A percentile compares a stretch with the other conserved stretches of the same genome.
Evolutionary conservation across 2,113 vertebrate species (phyloP).

Genomic region (Dicerorhinus sumatrensis): DNA sequence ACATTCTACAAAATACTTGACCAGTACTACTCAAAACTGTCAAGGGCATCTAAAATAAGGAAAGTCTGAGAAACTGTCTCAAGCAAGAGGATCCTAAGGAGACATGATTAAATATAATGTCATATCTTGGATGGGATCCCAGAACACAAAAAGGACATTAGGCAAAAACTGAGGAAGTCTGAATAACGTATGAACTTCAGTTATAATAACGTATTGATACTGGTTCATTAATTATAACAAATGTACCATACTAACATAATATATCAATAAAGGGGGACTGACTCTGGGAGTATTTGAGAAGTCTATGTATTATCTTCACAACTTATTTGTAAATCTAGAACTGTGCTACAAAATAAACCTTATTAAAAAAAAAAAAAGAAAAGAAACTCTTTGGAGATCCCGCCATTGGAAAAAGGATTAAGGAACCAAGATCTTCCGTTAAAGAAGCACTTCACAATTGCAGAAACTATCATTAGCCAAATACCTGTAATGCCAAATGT

Average conservation of each 20-base stretch:
- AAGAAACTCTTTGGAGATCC: not conserved
- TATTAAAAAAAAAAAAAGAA: not conserved
- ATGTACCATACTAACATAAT: not conserved
- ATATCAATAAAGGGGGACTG: not conserved
- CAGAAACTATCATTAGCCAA: not conserved
- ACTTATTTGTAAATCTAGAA: not conserved
- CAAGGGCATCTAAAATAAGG: not conserved
- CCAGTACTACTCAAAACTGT: not conserved
- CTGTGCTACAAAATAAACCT: not conserved
- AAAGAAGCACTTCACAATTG: not conserved
- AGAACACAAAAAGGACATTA: not conserved
- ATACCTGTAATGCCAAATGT: not conserved
- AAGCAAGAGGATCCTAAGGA: not conserved
- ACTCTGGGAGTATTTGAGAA: not conserved
- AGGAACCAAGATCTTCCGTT: not conserved
- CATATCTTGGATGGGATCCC: too few species aligned
- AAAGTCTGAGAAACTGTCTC: not conserved
- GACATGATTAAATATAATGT: not conserved
- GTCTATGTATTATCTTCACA: not conserved
- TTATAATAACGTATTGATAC: not conserved
- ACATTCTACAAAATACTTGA: not conserved
- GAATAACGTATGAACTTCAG: not conserved
- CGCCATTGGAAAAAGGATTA: not conserved
- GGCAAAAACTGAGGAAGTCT: not conserved
- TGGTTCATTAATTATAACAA: not conserved